phyloP scores from a whole-genome alignment of 1,140 invertebrate species.

The Doryteuthis pealeii region DNA sequence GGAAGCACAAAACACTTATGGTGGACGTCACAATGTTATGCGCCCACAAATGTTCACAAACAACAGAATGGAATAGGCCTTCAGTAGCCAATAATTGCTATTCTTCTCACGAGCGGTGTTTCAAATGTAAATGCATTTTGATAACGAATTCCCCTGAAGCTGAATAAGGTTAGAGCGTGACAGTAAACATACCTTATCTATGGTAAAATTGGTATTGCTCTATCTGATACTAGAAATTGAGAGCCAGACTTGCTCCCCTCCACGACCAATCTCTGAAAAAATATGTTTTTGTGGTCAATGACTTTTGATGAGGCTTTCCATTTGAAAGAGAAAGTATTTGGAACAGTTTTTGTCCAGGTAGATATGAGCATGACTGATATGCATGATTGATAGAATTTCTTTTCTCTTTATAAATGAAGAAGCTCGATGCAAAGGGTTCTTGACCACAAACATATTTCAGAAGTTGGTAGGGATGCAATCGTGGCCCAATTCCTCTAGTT shows the following conservation, averaged over 20 bases:
- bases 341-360: too few species aligned
- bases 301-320: constrained; percentile 40
- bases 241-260: background rate
- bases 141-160: constrained; percentile 19
- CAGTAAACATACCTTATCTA: constrained; percentile 33
- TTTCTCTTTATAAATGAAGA: too few species aligned
- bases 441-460: constrained; percentile 33
- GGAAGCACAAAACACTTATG: constrained; percentile 40
- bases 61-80: constrained; percentile 28
- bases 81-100: constrained; percentile 31
- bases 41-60: constrained; percentile 33
- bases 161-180: background rate
- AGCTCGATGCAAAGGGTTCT: too few species aligned
- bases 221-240: constrained; percentile 29
- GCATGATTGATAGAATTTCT: too few species aligned
- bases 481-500: constrained; percentile 37
- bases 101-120: constrained; percentile 41
- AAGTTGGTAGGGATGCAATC: constrained; percentile 31
- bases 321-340: constrained; percentile 27
- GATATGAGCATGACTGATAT: too few species aligned
- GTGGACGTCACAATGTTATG: constrained; percentile 31
- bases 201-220: constrained; percentile 35
- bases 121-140: constrained; percentile 23
- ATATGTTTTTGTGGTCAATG: constrained; percentile 39
- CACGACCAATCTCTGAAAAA: constrained; percentile 24